Percentiles rank a stretch among this genome's conserved stretches.
phyloP scores from a whole-genome alignment of 2,888 invertebrate genomes.

The Pilophorus perplexus region DNA sequence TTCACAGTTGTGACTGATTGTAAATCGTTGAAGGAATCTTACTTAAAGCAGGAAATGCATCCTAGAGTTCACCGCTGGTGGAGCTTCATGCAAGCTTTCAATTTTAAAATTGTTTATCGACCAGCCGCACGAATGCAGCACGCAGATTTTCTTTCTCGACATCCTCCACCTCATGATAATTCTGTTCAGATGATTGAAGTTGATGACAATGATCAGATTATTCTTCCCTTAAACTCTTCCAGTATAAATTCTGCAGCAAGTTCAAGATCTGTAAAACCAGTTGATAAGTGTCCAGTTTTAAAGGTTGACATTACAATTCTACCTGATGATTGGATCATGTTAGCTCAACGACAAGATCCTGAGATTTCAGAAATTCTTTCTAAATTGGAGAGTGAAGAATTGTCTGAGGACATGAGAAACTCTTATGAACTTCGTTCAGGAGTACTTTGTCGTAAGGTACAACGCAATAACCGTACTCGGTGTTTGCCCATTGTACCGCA shows the following conservation, averaged over 20 bases:
- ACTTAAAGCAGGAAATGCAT: slow-evolving; percentile 7
- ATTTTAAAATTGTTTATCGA: slow-evolving; percentile 46
- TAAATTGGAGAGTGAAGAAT: slow-evolving; percentile 2
- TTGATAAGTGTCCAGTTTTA: neutral
- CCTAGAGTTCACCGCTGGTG: slow-evolving; percentile 13
- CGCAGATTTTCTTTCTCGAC: neutral
- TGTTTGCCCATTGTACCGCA: slow-evolving; percentile 24
- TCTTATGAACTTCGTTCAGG: slow-evolving; percentile 42
- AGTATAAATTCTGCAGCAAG: neutral
- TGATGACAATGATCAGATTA: neutral
- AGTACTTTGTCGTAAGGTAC: slow-evolving; percentile 45
- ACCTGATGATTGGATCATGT: slow-evolving; percentile 8
- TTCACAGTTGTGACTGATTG: slow-evolving; percentile 8
- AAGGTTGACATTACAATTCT: slow-evolving; percentile 10
- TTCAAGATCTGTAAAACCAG: neutral
- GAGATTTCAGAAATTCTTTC: neutral
- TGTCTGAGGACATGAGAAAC: slow-evolving; percentile 13
- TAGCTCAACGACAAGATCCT: slow-evolving; percentile 8
- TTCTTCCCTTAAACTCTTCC: neutral
- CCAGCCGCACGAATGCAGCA: slow-evolving; percentile 3
- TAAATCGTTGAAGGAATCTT: slow-evolving; percentile 5
- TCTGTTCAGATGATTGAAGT: neutral
- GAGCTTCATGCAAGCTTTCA: neutral
- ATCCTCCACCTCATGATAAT: neutral
- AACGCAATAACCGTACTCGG: slow-evolving; percentile 45